These are phyloP conservation scores for Philotrypesis tridentata DNA, from an alignment of 1,140 invertebrate species.

Conservation along the genomic window DNA sequence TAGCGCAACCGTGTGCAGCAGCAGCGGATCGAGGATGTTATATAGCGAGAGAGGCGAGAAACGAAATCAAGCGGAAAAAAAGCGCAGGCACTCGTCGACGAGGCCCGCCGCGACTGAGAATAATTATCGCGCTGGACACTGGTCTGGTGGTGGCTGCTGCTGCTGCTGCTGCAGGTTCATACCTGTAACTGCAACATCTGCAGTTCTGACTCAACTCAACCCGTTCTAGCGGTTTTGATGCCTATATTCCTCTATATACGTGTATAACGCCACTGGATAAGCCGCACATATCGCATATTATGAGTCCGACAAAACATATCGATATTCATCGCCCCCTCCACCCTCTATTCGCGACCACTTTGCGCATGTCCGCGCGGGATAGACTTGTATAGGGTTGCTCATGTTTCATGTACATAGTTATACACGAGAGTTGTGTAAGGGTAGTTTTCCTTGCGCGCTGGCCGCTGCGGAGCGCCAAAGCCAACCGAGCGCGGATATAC, in stretches of 20 bases:
- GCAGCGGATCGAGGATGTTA: not conserved
- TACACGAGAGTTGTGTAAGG: too few relatives aligned
- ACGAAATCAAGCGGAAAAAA: not conserved
- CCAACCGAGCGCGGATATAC: too few relatives aligned
- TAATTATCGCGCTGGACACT: not conserved
- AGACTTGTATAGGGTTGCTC: too few relatives aligned
- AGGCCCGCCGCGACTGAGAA: not conserved
- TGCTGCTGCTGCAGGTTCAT: not conserved
- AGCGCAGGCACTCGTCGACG: not conserved
- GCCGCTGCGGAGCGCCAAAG: too few relatives aligned
- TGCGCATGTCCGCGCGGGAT: constrained; percentile 22
- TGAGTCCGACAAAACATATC: not conserved
- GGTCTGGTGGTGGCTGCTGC: too few relatives aligned
- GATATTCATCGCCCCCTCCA: not conserved
- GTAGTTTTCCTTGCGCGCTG: too few relatives aligned
- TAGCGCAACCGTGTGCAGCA: not conserved
- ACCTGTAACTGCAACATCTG: not conserved
- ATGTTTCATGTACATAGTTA: too few relatives aligned
- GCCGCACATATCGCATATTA: not conserved
- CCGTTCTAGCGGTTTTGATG: not conserved
- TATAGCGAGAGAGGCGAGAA: constrained; percentile 6
- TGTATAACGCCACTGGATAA: not conserved
- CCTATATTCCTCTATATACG: not conserved
- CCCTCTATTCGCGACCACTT: not conserved
- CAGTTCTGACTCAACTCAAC: not conserved